A percentile compares a stretch with the other conserved stretches of the same genome.
Evolutionary conservation across 2,113 vertebrate genomes (phyloP).

Genomic region (Dipodomys ordii): DNA sequence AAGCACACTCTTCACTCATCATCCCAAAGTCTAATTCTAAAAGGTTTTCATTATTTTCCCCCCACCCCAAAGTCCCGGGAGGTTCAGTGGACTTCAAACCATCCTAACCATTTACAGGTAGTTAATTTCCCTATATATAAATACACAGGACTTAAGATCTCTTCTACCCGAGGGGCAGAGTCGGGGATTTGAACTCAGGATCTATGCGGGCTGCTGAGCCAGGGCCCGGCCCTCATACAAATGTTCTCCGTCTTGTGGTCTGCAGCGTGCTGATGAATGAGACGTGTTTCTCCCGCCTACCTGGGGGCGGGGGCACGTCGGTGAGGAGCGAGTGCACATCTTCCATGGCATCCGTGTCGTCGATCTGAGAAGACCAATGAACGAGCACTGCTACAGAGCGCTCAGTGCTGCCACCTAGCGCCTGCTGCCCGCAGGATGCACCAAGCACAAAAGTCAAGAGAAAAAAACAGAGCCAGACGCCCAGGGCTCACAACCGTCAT

Average conservation of each 20-base stretch:
- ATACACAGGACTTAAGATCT: slow-evolving; percentile 24
- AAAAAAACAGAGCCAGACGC: too few species aligned
- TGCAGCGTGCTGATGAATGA: too few species aligned
- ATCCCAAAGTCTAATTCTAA: background rate
- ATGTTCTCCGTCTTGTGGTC: background rate
- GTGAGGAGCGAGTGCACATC: slow-evolving; percentile 97
- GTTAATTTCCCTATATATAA: background rate
- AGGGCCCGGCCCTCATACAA: background rate
- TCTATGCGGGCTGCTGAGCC: too few species aligned
- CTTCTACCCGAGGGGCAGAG: background rate
- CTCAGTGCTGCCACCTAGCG: too few species aligned
- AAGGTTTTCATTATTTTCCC: background rate
- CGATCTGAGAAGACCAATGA: slow-evolving; percentile 89
- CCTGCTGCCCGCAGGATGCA: background rate
- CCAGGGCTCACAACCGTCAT: too few species aligned
- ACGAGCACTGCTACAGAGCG: background rate
- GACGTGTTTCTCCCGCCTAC: slow-evolving; percentile 81
- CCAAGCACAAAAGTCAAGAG: slow-evolving; percentile 2
- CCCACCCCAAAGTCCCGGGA: background rate
- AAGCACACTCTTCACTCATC: slow-evolving; percentile 47
- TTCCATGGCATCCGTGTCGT: slow-evolving; percentile 98
- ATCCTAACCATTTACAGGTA: background rate
- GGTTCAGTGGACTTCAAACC: background rate
- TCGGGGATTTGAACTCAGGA: too few species aligned
- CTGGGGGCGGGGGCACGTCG: slow-evolving; percentile 93